phyloP scores from a whole-genome alignment of 2,888 invertebrate species.

The Oeneis ivallda region DNA sequence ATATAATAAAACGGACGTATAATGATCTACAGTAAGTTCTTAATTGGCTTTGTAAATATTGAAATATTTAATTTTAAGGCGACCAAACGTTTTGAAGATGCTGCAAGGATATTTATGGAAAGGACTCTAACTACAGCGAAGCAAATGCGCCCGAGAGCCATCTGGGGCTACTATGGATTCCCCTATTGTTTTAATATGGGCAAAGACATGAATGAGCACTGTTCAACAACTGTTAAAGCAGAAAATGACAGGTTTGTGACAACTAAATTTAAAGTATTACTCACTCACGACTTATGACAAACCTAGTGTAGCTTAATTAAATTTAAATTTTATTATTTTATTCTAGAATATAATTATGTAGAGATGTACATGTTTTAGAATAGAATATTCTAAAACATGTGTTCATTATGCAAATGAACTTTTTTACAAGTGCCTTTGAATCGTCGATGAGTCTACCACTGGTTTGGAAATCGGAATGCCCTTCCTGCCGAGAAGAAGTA shows the following conservation, averaged over 20 bases:
- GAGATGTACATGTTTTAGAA: too few relatives aligned
- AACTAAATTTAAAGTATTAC: not conserved
- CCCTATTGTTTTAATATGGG: slow-evolving; percentile 90
- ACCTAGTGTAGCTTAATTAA: not conserved
- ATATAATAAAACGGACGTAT: too few relatives aligned
- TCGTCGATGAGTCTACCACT: too few relatives aligned
- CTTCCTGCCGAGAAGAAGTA: too few relatives aligned
- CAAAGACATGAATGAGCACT: slow-evolving; percentile 60
- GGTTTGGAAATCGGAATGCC: too few relatives aligned
- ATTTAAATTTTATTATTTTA: too few relatives aligned
- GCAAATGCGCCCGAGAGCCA: slow-evolving; percentile 84
- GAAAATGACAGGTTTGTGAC: slow-evolving; percentile 85
- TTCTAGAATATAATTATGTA: too few relatives aligned
- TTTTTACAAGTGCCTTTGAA: too few relatives aligned
- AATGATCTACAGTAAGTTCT: too few relatives aligned
- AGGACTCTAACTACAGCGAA: slow-evolving; percentile 83
- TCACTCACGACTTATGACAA: not conserved
- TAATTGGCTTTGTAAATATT: not conserved
- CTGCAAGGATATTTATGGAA: slow-evolving; percentile 84
- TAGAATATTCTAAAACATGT: too few relatives aligned
- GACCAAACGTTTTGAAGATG: slow-evolving; percentile 81
- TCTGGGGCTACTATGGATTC: slow-evolving; percentile 93
- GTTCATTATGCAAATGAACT: too few relatives aligned
- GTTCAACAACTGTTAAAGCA: slow-evolving; percentile 76
- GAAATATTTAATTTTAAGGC: slow-evolving; percentile 72